These are phyloP conservation scores for Pelodytes ibericus DNA, from an alignment of 2,797 vertebrate species.

Conservation along the genomic window DNA sequence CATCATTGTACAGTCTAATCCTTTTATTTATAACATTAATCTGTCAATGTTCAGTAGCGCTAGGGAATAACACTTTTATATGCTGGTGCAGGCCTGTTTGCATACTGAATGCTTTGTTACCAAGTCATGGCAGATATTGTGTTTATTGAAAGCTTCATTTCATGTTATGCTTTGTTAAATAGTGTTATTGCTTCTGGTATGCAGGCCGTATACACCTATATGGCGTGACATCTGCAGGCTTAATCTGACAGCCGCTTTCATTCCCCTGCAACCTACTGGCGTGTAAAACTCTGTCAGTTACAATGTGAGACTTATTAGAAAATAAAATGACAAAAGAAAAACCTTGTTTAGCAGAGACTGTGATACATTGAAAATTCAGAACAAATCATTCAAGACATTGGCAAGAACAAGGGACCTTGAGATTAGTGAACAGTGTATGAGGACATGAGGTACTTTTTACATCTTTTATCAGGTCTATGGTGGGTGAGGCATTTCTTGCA, in stretches of 20 bases:
- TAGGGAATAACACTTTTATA: not conserved
- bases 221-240: not conserved
- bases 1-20: not conserved
- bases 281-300: not conserved
- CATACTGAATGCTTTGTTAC: not conserved
- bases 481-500: too few species aligned
- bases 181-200: slow-evolving; percentile 1
- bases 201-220: not conserved
- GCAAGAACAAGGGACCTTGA: not conserved
- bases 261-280: not conserved
- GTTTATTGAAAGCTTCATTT: not conserved
- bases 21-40: not conserved
- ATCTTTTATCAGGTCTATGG: not conserved
- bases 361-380: slow-evolving; percentile 4
- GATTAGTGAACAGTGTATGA: too few species aligned
- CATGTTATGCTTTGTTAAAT: not conserved
- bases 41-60: not conserved
- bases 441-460: too few species aligned
- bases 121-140: not conserved
- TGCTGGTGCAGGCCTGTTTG: not conserved
- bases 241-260: not conserved
- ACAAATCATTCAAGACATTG: not conserved
- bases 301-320: slow-evolving; percentile 1
- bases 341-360: not conserved
- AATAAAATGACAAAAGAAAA: slow-evolving; percentile 2